Evolutionary conservation across 2,113 vertebrate genomes (phyloP).

Genomic region (Diglossa brunneiventris): DNA sequence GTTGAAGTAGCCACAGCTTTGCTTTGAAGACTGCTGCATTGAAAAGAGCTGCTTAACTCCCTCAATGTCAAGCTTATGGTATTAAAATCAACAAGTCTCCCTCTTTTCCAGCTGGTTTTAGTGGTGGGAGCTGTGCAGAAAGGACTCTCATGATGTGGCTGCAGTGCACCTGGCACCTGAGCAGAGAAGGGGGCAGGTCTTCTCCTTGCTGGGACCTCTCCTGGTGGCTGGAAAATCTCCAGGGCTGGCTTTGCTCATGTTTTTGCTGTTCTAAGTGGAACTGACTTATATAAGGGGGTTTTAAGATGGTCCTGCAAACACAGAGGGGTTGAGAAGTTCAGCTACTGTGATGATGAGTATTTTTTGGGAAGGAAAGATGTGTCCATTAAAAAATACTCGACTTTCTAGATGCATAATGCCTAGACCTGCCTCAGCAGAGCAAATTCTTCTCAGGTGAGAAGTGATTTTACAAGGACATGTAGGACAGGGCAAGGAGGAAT

Average conservation of each 20-base stretch:
- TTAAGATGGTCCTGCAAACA: neutral
- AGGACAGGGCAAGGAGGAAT: neutral
- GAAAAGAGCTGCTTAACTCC: neutral
- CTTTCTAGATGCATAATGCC: rapidly evolving
- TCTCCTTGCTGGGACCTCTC: neutral
- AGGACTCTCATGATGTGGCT: neutral
- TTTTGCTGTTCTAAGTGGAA: neutral
- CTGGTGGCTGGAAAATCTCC: neutral
- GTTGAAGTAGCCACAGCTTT: neutral
- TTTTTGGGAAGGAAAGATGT: neutral
- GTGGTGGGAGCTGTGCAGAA: neutral
- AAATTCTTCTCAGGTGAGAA: neutral
- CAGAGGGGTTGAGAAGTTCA: neutral
- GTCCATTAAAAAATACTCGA: neutral
- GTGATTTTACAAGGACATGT: neutral
- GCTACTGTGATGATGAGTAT: neutral
- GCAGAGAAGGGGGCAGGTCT: neutral
- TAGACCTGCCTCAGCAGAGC: neutral
- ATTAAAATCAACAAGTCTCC: neutral
- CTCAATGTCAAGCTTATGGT: neutral
- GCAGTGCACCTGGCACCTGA: neutral
- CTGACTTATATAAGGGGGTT: neutral
- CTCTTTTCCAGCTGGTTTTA: neutral
- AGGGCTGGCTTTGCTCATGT: neutral
- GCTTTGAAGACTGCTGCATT: neutral